Conservation (phyloP, 2,113 vertebrate genomes). For the Brachyhypopomus gauderio region DNA sequence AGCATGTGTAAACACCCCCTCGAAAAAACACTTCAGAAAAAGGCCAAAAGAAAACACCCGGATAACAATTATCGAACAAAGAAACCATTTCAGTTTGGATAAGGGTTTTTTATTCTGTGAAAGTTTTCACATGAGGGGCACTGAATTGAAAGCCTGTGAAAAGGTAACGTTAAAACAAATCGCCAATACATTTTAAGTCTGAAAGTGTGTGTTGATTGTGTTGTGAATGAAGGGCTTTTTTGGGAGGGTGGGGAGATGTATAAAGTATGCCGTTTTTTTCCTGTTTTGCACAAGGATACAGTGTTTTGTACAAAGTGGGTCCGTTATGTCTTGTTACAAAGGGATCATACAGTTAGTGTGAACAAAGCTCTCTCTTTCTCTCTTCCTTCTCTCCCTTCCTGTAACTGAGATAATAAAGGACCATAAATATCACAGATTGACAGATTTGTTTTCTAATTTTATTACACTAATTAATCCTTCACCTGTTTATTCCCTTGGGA, state of each 20-base stretch:
- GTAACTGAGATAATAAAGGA: too few relatives aligned
- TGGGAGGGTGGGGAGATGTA: conserved; percentile 47
- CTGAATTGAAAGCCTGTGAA: conserved; percentile 32
- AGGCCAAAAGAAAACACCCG: too few relatives aligned
- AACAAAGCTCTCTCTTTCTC: too few relatives aligned
- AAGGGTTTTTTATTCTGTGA: background rate
- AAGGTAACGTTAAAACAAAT: background rate
- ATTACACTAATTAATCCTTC: too few relatives aligned
- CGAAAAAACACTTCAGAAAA: background rate
- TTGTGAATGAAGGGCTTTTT: conserved; percentile 22
- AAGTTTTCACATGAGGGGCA: conserved; percentile 27
- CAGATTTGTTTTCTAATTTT: too few relatives aligned
- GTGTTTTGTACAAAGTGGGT: conserved; percentile 41
- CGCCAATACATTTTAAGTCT: conserved; percentile 36
- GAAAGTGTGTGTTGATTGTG: conserved; percentile 32
- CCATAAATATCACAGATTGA: too few relatives aligned
- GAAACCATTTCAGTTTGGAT: background rate
- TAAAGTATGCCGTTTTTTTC: conserved; percentile 15
- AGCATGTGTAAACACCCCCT: background rate
- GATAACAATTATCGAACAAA: too few relatives aligned
- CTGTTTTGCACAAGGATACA: conserved; percentile 46
- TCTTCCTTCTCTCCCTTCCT: too few relatives aligned
- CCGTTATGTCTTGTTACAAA: background rate
- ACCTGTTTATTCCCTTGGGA: too few relatives aligned
- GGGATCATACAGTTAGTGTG: too few relatives aligned